Conservation (phyloP, 2,797 vertebrate species). For the Pagetopsis macropterus region DNA sequence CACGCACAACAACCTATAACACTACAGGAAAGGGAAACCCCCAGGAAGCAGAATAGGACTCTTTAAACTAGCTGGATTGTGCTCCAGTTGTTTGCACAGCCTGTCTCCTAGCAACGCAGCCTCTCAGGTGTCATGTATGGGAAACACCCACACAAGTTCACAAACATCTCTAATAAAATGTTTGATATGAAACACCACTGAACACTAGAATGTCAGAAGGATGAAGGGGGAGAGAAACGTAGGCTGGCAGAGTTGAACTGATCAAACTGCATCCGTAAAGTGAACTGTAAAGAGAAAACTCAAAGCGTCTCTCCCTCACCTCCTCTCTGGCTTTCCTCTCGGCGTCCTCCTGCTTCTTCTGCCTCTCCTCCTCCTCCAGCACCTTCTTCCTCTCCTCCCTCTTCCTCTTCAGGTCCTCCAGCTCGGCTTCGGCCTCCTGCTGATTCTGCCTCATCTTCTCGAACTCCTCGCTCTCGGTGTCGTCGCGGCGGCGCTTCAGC, state of each 20-base stretch:
- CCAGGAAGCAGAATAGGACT: not conserved
- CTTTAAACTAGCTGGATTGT: not conserved
- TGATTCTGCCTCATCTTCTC: slow-evolving; percentile 95
- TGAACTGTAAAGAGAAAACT: too few relatives aligned
- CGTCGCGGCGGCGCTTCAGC: slow-evolving; percentile 90
- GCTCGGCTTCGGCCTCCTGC: slow-evolving; percentile 91
- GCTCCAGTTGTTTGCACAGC: not conserved
- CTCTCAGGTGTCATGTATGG: slow-evolving; percentile 3
- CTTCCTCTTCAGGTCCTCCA: slow-evolving; percentile 94
- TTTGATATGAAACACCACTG: not conserved
- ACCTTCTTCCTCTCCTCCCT: slow-evolving; percentile 93
- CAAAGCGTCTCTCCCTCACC: slow-evolving; percentile 78
- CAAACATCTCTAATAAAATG: not conserved
- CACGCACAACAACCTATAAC: too few relatives aligned
- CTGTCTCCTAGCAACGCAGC: not conserved
- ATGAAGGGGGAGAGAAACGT: not conserved
- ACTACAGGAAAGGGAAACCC: not conserved
- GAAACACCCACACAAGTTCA: not conserved
- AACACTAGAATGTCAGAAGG: not conserved
- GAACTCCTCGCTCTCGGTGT: slow-evolving; percentile 91
- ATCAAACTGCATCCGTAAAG: slow-evolving; percentile 11
- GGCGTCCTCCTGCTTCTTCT: slow-evolving; percentile 90
- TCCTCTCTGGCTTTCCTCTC: slow-evolving; percentile 91
- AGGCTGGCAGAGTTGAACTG: not conserved
- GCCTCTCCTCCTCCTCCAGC: slow-evolving; percentile 94